These are phyloP conservation scores for Noturus placidus DNA, from an alignment of 2,113 vertebrate species.

Conservation along the genomic window DNA sequence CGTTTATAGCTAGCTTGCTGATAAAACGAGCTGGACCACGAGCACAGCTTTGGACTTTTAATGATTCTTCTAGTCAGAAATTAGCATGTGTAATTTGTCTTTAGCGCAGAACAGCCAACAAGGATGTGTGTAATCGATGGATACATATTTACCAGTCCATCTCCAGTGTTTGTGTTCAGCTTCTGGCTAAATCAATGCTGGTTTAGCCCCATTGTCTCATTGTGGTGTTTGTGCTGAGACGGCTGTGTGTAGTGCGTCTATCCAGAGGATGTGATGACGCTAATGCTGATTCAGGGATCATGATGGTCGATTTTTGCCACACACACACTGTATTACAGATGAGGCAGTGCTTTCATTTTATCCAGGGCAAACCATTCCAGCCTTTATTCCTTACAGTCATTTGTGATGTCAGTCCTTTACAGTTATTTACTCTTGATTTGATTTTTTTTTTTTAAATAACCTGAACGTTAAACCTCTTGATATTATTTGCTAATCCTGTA, in stretches of 20 bases:
- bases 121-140: slow-evolving; percentile 60
- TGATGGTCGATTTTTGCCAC: neutral
- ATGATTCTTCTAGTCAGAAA: neutral
- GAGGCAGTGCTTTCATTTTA: neutral
- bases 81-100: slow-evolving; percentile 13
- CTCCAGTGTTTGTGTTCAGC: slow-evolving; percentile 60
- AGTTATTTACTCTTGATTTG: neutral
- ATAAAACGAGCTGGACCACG: neutral
- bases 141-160: slow-evolving; percentile 67
- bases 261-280: neutral
- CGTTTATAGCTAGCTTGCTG: too few relatives aligned
- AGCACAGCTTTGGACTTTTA: neutral
- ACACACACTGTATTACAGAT: neutral
- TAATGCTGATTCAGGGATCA: slow-evolving; percentile 2
- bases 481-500: neutral
- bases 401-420: neutral
- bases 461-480: neutral
- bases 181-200: slow-evolving; percentile 70
- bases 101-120: slow-evolving; percentile 41
- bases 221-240: slow-evolving; percentile 23
- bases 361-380: neutral
- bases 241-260: slow-evolving; percentile 36
- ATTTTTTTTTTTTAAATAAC: neutral
- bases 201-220: slow-evolving; percentile 50
- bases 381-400: neutral